Conservation (phyloP, 2,888 invertebrate species). For the Quadriops clusia region DNA sequence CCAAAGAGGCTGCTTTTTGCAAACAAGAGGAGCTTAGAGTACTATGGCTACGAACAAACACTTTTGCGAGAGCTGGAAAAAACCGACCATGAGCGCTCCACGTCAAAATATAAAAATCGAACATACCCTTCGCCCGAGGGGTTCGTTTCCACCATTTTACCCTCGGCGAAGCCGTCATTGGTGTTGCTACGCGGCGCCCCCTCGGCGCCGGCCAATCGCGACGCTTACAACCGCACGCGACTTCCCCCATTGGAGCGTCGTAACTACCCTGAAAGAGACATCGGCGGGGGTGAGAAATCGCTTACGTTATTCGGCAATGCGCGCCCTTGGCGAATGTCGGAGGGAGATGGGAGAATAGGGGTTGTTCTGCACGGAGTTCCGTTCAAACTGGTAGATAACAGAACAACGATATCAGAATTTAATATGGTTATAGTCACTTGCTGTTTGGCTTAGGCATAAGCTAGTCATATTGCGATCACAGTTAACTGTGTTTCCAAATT, state of each 20-base stretch:
- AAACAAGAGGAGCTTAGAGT: slow-evolving; percentile 20
- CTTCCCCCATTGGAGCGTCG: slow-evolving; percentile 24
- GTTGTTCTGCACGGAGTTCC: slow-evolving; percentile 6
- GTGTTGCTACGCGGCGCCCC: slow-evolving; percentile 34
- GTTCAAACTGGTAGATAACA: slow-evolving; percentile 30
- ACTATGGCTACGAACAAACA: no score
- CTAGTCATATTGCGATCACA: slow-evolving; percentile 38
- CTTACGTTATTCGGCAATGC: slow-evolving; percentile 3
- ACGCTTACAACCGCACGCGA: slow-evolving; percentile 24
- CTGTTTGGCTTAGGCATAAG: slow-evolving; percentile 39
- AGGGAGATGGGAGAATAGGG: slow-evolving; percentile 11
- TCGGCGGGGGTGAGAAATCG: slow-evolving; percentile 8
- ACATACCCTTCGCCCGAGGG: slow-evolving; percentile 31
- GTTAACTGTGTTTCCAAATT: slow-evolving; percentile 36
- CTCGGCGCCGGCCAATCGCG: slow-evolving; percentile 33
- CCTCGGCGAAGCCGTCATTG: slow-evolving; percentile 30
- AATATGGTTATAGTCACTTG: slow-evolving; percentile 41
- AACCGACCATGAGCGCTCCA: slow-evolving; percentile 29
- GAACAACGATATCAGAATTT: slow-evolving; percentile 40
- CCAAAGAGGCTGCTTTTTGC: slow-evolving; percentile 14
- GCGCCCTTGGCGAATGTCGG: slow-evolving; percentile 13
- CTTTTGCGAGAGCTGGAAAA: slow-evolving; percentile 22
- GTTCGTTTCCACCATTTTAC: slow-evolving; percentile 35
- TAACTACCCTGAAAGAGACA: slow-evolving; percentile 19
- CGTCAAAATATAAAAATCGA: slow-evolving; percentile 38